Base-by-base conservation (phyloP, 2,113 vertebrate genomes). In the Desmodus rotundus region DNA sequence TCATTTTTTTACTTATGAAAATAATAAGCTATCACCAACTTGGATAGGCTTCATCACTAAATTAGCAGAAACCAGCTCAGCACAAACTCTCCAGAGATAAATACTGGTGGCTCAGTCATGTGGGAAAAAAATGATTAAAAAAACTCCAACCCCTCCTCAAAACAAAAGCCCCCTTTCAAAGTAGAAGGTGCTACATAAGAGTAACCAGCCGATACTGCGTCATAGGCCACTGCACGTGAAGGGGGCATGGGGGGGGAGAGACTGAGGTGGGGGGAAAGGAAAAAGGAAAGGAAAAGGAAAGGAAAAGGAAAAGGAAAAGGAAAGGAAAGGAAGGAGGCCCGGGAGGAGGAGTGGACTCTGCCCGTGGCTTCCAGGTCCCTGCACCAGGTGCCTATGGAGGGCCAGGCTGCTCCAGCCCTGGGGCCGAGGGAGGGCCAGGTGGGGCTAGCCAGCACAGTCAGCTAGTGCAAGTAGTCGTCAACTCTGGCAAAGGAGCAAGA, bases 401-500 rank as follows among this genome's bases (percentile, higher is more conserved):
- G 92, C 91, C 91, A 67, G 93, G 93, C 97, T 97, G 95, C 9
- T 41, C 94, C 94, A 97, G 96, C 88, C 81, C 56, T 77, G 74
- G 56, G 78, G 93, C 97, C 86, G 81, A 86, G 89, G 93, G 76
- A 90, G 88, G 97, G 97, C 95, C 72, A 95, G 96, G 93, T 28
- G 73, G 95, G 97, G 98, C 97, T 97, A 97, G 98, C 97, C 96
- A 56, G 74, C 92, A 36, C 19, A 90, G 97, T 98, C 97, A 97
- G 99, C 98, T 99, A 99, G 99, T 99, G 99, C 99, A 99, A 99
- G 99, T 99, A 99, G 98, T 99, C 99, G 77, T 99, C 99, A 24
- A 99, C 99, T 99, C 99, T 99, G 99, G 99, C 99, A 92, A 99
- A 99, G 96, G 99, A 99, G 98, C 99, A 99, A 97, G 99, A 99